These are phyloP conservation scores for Nemopilema nomurai DNA, from an alignment of 30 jellyfish, hydroid and myxozoan genomes.

Conservation along the genomic window DNA sequence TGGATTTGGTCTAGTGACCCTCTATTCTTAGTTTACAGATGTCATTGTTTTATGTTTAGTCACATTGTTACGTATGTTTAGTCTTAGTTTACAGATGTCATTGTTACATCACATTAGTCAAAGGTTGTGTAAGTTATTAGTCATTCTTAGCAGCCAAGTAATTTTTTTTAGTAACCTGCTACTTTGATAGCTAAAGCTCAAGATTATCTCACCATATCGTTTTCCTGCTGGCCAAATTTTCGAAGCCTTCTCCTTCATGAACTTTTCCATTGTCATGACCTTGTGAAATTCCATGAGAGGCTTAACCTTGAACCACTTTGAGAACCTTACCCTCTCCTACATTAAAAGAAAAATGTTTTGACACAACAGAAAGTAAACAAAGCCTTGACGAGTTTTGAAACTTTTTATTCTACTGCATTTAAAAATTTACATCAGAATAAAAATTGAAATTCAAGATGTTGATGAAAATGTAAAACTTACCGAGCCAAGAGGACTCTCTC, in stretches of 20 bases:
- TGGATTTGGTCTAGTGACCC: too few species aligned
- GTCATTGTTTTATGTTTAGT: too few species aligned
- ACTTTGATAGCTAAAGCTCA: too few species aligned
- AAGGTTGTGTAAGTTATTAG: too few species aligned
- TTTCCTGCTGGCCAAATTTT: slow-evolving; percentile 80
- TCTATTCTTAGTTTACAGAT: too few species aligned
- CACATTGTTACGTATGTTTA: too few species aligned
- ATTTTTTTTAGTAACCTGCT: too few species aligned
- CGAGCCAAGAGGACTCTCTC: slow-evolving; percentile 57
- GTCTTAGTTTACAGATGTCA: too few species aligned
- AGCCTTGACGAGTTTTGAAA: neutral
- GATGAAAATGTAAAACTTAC: slow-evolving; percentile 28
- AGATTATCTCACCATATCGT: slow-evolving; percentile 58
- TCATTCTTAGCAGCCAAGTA: too few species aligned
- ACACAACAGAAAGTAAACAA: neutral
- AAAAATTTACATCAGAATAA: neutral
- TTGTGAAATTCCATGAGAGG: slow-evolving; percentile 73
- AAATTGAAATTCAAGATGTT: neutral
- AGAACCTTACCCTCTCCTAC: slow-evolving; percentile 70
- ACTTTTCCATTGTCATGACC: slow-evolving; percentile 85
- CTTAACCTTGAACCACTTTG: slow-evolving; percentile 81
- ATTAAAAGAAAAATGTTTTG: neutral
- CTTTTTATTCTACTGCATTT: neutral
- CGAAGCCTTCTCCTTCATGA: slow-evolving; percentile 82
- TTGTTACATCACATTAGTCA: too few species aligned